phyloP scores from a whole-genome alignment of 2,888 invertebrate species.

The Plemyria rubiginata region DNA sequence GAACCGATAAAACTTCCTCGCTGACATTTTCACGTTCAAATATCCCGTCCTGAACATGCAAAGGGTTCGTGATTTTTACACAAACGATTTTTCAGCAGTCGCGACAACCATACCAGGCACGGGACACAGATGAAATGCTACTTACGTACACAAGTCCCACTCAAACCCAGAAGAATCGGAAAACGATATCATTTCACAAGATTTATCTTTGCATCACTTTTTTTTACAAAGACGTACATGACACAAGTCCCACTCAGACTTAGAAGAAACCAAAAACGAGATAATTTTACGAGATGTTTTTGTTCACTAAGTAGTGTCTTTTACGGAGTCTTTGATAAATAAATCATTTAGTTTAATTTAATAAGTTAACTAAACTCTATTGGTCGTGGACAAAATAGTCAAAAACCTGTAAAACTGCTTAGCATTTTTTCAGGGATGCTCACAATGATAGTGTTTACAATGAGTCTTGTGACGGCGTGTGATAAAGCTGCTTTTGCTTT shows the following conservation, averaged over 20 bases:
- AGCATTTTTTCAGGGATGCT: background rate
- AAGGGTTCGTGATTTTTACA: slow-evolving; percentile 66
- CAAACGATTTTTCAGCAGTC: slow-evolving; percentile 60
- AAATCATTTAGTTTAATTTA: too few species aligned
- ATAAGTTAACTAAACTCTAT: too few species aligned
- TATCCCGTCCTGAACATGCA: slow-evolving; percentile 50
- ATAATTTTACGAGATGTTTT: too few species aligned
- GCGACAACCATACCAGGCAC: slow-evolving; percentile 63
- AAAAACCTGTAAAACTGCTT: too few species aligned
- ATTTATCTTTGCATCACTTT: too few species aligned
- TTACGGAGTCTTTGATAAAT: too few species aligned
- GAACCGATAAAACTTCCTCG: slow-evolving; percentile 46
- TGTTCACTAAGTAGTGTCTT: too few species aligned
- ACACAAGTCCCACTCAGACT: too few species aligned
- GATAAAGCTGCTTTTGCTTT: slow-evolving; percentile 11
- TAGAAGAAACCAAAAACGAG: too few species aligned
- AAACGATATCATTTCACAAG: background rate
- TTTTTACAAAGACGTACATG: too few species aligned
- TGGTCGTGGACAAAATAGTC: too few species aligned
- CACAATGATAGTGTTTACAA: background rate
- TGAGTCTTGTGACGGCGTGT: background rate
- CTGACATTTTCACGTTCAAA: slow-evolving; percentile 48
- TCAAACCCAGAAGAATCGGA: background rate
- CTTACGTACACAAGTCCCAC: background rate
- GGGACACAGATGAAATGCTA: slow-evolving; percentile 16